Percentiles rank a stretch among this genome's conserved stretches.
Conservation (phyloP, 1,140 invertebrate genomes). For the Penaeus japonicus region DNA sequence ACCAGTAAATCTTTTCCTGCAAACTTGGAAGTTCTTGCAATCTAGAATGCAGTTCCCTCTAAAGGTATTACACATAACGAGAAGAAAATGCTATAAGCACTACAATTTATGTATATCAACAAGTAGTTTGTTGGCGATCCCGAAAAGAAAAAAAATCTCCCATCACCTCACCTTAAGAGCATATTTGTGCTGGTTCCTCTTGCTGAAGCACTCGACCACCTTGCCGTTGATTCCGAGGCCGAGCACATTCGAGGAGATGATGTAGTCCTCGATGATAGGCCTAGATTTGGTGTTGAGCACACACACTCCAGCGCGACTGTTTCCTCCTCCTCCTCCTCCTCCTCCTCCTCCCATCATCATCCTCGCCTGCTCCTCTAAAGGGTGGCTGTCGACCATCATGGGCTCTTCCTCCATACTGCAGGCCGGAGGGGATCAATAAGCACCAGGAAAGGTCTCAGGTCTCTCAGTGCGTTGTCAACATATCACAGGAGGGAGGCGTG, state of each 20-base stretch:
- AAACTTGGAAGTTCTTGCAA: too few species aligned
- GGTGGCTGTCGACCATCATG: constrained; percentile 25
- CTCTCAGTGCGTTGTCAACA: background rate
- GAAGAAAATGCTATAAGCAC: too few species aligned
- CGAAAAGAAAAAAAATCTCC: background rate
- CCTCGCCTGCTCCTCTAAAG: background rate
- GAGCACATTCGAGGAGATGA: constrained; percentile 91
- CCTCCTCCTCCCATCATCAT: background rate
- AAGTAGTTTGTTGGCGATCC: too few species aligned
- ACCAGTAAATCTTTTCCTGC: too few species aligned
- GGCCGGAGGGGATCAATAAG: background rate
- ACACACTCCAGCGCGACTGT: background rate
- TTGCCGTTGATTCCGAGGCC: constrained; percentile 96
- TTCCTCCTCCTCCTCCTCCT: background rate
- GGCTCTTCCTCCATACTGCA: constrained; percentile 23
- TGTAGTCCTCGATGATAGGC: constrained; percentile 78
- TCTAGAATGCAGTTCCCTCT: too few species aligned
- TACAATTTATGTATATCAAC: too few species aligned
- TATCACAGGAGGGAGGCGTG: background rate
- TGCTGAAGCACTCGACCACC: constrained; percentile 79
- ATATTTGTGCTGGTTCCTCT: constrained; percentile 77
- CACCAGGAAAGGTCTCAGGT: background rate
- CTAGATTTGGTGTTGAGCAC: constrained; percentile 48
- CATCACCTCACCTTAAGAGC: constrained; percentile 81
- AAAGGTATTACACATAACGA: too few species aligned